These are phyloP conservation scores for Lithobates pipiens DNA, from an alignment of 2,797 vertebrate genomes.

Conservation along the genomic window DNA sequence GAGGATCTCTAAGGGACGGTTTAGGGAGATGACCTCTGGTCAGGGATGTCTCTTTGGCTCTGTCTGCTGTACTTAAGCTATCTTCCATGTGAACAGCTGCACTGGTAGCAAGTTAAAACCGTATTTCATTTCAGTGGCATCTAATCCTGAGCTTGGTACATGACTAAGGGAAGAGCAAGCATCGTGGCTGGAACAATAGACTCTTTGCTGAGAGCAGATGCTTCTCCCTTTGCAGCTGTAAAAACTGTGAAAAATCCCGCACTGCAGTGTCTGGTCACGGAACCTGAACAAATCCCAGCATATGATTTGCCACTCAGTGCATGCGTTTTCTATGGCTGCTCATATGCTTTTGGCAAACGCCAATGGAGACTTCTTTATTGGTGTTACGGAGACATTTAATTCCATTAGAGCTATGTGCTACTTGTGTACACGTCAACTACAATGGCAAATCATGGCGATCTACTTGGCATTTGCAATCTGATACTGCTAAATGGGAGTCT, in stretches of 20 bases:
- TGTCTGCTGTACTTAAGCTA: slow-evolving; percentile 75
- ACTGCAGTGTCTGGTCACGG: slow-evolving; percentile 97
- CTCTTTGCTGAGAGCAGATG: slow-evolving; percentile 95
- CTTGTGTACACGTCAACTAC: neutral
- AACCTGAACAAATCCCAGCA: slow-evolving; percentile 84
- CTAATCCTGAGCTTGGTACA: slow-evolving; percentile 83
- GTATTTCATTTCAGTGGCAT: slow-evolving; percentile 81
- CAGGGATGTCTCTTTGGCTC: slow-evolving; percentile 75
- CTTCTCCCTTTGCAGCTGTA: slow-evolving; percentile 97
- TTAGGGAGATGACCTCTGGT: slow-evolving; percentile 69
- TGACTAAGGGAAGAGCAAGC: slow-evolving; percentile 82
- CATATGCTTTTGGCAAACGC: slow-evolving; percentile 72
- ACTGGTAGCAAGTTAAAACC: slow-evolving; percentile 79
- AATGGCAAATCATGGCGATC: neutral
- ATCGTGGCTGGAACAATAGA: slow-evolving; percentile 93
- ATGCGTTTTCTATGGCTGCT: slow-evolving; percentile 95
- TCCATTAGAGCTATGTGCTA: slow-evolving; percentile 1
- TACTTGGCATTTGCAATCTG: no score
- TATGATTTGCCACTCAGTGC: slow-evolving; percentile 83
- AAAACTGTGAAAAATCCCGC: slow-evolving; percentile 92
- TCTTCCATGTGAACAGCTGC: slow-evolving; percentile 79
- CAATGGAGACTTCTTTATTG: slow-evolving; percentile 70
- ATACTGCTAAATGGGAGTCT: no score
- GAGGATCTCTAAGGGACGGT: slow-evolving; percentile 63
- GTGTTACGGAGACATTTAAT: slow-evolving; percentile 62